Evolutionary conservation across 2,797 vertebrate species (phyloP).

Genomic region (Gallinago nigripennis): DNA sequence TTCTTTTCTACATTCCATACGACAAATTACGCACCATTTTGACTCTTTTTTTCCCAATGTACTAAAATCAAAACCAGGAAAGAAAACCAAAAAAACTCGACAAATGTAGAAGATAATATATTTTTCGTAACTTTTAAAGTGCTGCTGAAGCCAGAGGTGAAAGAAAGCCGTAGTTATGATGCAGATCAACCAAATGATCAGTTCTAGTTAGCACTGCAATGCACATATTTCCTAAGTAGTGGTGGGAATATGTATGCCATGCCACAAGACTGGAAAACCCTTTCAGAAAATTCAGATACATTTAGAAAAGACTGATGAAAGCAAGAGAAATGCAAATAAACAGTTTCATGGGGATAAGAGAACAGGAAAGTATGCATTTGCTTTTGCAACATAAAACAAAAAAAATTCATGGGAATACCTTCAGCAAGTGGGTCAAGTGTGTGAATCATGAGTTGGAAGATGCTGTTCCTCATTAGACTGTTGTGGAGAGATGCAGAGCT

Average conservation of each 20-base stretch:
- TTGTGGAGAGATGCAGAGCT: constrained; percentile 97
- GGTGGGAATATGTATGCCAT: neutral
- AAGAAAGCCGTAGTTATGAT: neutral
- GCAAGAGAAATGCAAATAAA: neutral
- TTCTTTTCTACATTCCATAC: neutral
- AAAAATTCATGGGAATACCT: constrained; percentile 76
- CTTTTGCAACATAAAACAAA: neutral
- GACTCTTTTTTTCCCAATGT: neutral
- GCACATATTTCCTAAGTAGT: neutral
- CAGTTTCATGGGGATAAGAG: constrained; percentile 29
- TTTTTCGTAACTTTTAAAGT: neutral
- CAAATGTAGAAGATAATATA: neutral
- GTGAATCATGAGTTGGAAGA: constrained; percentile 98
- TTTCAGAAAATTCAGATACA: neutral
- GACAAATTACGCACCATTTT: neutral
- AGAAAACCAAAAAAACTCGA: neutral
- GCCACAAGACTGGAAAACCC: neutral
- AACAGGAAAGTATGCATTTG: neutral
- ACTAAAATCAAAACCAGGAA: neutral
- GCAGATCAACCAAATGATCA: neutral
- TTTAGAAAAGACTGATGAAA: neutral
- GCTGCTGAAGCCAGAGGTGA: neutral
- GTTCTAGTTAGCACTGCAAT: neutral
- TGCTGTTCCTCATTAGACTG: constrained; percentile 97
- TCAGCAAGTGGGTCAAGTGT: constrained; percentile 95